phyloP scores from a whole-genome alignment of 2,888 invertebrate genomes.

The Cheiracanthium punctorium region DNA sequence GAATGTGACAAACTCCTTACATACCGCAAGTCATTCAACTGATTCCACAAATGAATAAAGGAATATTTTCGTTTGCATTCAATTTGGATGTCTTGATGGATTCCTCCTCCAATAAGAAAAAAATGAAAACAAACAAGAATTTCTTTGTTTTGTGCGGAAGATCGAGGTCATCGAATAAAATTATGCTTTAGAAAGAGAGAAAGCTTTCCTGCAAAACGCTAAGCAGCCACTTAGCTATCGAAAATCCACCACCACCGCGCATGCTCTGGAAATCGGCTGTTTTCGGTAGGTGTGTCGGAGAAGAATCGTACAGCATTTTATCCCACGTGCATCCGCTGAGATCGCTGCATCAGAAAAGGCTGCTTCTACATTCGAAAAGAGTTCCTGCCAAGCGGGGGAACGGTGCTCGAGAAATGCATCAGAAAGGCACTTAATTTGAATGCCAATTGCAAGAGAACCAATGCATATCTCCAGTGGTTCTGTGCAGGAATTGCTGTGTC shows the following conservation, averaged over 20 bases:
- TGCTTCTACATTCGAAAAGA: no score
- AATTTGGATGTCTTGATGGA: neutral
- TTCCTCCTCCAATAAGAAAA: neutral
- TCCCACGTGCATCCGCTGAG: conserved; percentile 55
- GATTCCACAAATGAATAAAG: neutral
- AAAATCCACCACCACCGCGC: conserved; percentile 27
- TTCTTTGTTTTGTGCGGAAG: neutral
- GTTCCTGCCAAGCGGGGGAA: neutral
- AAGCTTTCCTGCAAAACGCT: conserved; percentile 1
- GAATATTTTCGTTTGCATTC: neutral
- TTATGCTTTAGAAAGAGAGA: conserved; percentile 11
- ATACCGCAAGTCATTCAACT: neutral
- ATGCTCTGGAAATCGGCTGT: conserved; percentile 54
- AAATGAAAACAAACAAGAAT: conserved; percentile 6
- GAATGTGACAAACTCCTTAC: no score
- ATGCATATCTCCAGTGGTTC: neutral
- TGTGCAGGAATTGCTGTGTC: neutral
- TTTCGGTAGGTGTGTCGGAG: conserved; percentile 65
- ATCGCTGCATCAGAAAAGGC: neutral
- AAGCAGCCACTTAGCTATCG: conserved; percentile 17
- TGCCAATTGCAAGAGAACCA: neutral
- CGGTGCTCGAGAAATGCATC: neutral
- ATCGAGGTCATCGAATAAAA: conserved; percentile 39
- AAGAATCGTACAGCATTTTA: conserved; percentile 35
- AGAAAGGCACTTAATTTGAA: neutral